Percentiles rank a stretch among this genome's conserved stretches.
phyloP scores from a whole-genome alignment of 2,888 invertebrate species.

The Andricus quercusramuli region DNA sequence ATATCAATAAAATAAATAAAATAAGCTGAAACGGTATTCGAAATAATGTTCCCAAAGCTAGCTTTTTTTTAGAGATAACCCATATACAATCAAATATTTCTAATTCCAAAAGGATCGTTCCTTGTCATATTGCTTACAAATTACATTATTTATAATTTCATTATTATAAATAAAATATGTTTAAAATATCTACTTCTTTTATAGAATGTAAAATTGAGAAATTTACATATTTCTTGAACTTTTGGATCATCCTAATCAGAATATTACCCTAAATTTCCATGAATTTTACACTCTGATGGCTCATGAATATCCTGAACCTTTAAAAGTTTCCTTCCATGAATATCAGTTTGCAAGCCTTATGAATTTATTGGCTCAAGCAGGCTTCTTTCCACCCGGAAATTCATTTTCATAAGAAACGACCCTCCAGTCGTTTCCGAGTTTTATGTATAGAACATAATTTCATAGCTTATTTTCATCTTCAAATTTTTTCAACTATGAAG shows the following conservation, averaged over 20 bases:
- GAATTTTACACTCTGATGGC: neutral
- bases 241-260: neutral
- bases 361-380: slow-evolving; percentile 15
- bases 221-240: neutral
- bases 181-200: no score
- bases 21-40: neutral
- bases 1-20: neutral
- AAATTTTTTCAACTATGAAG: neutral
- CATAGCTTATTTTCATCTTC: neutral
- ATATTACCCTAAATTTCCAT: neutral
- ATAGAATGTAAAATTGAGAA: neutral
- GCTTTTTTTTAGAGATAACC: neutral
- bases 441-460: neutral
- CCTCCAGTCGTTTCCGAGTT: neutral
- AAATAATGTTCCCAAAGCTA: neutral
- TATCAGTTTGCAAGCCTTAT: slow-evolving; percentile 26
- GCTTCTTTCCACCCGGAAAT: slow-evolving; percentile 12
- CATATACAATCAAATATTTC: neutral
- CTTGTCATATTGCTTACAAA: no score
- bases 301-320: slow-evolving; percentile 19
- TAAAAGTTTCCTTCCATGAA: slow-evolving; percentile 27
- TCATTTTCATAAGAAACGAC: slow-evolving; percentile 10
- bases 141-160: no score
- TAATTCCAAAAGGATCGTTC: neutral
- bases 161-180: no score